phyloP scores from a whole-genome alignment of 2,797 vertebrate species.

The Melanotaenia trifasciata region DNA sequence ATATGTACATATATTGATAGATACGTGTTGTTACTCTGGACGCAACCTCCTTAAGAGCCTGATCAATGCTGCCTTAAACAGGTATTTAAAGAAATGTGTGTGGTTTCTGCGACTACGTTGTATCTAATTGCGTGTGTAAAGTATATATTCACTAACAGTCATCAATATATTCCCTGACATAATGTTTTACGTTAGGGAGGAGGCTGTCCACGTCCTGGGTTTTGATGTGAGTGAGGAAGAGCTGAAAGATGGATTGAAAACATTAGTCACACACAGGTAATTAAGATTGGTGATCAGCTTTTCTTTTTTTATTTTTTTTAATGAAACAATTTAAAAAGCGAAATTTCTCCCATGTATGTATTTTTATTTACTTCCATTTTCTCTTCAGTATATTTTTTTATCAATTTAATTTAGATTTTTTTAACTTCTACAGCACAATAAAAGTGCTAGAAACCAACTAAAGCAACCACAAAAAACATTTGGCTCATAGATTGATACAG shows the following conservation, averaged over 20 bases:
- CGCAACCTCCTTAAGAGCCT: constrained; percentile 81
- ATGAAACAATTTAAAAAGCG: no score
- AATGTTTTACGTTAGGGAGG: constrained; percentile 71
- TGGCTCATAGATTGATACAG: no score
- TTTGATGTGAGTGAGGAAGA: constrained; percentile 83
- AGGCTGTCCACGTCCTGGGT: constrained; percentile 80
- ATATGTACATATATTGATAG: constrained; percentile 59
- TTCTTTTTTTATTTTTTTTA: no score
- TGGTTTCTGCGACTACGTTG: background rate
- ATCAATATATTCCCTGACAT: background rate
- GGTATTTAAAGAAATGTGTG: constrained; percentile 61
- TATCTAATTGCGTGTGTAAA: background rate
- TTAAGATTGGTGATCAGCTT: background rate
- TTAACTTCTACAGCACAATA: no score
- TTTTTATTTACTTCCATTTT: background rate
- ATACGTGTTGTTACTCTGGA: constrained; percentile 76
- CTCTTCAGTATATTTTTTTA: background rate
- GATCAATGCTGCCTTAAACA: constrained; percentile 75
- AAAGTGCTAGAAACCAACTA: no score
- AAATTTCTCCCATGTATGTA: background rate
- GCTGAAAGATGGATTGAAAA: constrained; percentile 71
- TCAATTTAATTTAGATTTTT: no score
- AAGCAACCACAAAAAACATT: no score
- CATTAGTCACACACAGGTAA: constrained; percentile 71
- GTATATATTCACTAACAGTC: background rate